A percentile compares a stretch with the other conserved stretches of the same genome.
Conservation (phyloP, 2,888 invertebrate species). For the Netelia fuscicornis region DNA sequence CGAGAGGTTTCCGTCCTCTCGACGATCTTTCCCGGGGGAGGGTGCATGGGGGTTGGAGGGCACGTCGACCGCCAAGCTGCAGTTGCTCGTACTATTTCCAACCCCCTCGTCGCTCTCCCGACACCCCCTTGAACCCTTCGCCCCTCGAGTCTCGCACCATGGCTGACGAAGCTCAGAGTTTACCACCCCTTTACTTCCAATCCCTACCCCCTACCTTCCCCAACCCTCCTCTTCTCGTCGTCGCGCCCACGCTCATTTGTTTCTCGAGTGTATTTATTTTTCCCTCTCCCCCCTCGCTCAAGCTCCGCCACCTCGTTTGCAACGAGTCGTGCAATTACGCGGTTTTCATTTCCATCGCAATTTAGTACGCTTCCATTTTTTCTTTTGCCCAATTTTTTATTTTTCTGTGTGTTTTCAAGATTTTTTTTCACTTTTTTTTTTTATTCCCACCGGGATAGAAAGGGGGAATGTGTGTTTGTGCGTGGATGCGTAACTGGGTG, state of each 20-base stretch:
- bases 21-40: background rate
- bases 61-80: conserved; percentile 58
- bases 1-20: conserved; percentile 62
- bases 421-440: conserved; percentile 67
- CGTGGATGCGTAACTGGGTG: conserved; percentile 13
- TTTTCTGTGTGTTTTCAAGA: conserved; percentile 62
- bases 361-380: conserved; percentile 65
- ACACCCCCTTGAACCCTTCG: background rate
- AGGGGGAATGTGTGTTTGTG: background rate
- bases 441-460: conserved; percentile 1
- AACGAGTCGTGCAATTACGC: conserved; percentile 60
- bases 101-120: conserved; percentile 31
- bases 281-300: conserved; percentile 15
- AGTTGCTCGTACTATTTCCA: conserved; percentile 35
- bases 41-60: background rate
- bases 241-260: conserved; percentile 59
- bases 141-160: background rate
- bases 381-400: conserved; percentile 73
- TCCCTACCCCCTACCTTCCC: no score
- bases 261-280: conserved; percentile 59
- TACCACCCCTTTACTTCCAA: background rate
- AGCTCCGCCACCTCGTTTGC: background rate
- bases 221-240: background rate
- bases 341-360: conserved; percentile 64
- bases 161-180: conserved; percentile 10